Conservation (phyloP, 2,113 vertebrate genomes). For the Anas platyrhynchos region DNA sequence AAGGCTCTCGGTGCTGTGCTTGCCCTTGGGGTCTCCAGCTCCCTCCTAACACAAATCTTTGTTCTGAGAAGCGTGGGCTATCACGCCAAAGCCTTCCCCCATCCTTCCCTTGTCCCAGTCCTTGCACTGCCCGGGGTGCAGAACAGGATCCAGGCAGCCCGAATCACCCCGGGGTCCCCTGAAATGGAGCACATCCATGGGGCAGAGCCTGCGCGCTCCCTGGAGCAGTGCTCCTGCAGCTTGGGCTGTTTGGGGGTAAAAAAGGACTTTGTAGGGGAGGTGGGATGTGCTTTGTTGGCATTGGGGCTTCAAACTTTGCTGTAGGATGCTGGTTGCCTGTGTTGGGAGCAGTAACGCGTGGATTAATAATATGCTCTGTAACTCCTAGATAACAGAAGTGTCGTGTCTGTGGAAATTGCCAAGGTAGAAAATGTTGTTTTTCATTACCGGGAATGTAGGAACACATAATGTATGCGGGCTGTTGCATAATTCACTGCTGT, state of each 20-base stretch:
- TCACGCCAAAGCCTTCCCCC: too few species aligned
- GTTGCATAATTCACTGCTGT: neutral
- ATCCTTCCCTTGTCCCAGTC: too few species aligned
- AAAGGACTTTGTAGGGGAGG: fast-evolving
- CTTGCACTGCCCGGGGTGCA: too few species aligned
- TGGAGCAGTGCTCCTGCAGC: fast-evolving
- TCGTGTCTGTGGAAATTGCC: fast-evolving
- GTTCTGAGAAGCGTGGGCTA: too few species aligned
- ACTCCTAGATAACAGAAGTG: fast-evolving
- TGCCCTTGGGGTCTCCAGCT: too few species aligned
- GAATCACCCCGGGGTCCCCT: too few species aligned
- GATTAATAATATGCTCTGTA: neutral
- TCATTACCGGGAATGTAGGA: fast-evolving
- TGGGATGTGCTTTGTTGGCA: fast-evolving
- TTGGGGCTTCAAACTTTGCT: fast-evolving
- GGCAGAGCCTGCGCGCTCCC: fast-evolving
- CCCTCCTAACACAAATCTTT: too few species aligned
- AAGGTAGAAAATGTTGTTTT: neutral
- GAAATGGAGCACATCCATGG: fast-evolving
- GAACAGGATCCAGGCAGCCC: too few species aligned
- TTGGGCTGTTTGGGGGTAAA: fast-evolving
- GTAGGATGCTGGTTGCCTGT: fast-evolving
- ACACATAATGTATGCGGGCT: fast-evolving
- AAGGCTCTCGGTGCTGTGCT: too few species aligned
- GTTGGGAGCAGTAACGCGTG: fast-evolving